Base-by-base conservation (phyloP, 2,113 vertebrate species). In the Dicentrarchus labrax region DNA sequence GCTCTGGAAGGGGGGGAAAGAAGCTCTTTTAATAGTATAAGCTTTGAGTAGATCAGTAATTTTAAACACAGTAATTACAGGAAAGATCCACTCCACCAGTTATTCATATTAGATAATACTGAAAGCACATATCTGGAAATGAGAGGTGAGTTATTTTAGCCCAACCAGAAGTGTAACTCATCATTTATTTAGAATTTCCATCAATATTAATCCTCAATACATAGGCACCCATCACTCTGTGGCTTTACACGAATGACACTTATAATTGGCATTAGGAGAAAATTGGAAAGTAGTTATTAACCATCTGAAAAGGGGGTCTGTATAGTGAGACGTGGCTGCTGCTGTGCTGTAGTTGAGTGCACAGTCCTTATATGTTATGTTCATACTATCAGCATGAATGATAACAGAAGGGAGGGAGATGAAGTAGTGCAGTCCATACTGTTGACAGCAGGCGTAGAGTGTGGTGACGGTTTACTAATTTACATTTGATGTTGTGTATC, bases 161-260 rank as follows among this genome's bases (percentile, higher is more conserved):
- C 72, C 74, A 86, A 92, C 65, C 71, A 80, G 69, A 79, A 65
- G 59, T 88, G 62, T 39, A 68, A 86, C 70, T 95, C 91, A 94
- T 93, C 61, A 94, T 92, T 94, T 94, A 94, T 95, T 95, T 80
- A 94, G 7, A 75, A 56, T 79, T 90, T 77, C 64, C 83, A 94
- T 94, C 87, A 94, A 94, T 95, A 95, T 95, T 93, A 91, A 95
- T 94, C 72, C 64, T 82, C 83, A 90, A 87, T 91, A 89, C 75
- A 72, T 30, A 56, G 53, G 22, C 45, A 65, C 75, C 56, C 70
- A 59, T 78, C 76, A 67, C 62, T 70, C 19, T 54, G 54, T 22
- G 47, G 48, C 48, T 65, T 60, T 39, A 50, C 8, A 57, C 3
- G 47, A 69, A 6, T 67, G 83, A 74, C 50, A 70, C 6, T 67